Percentiles rank a stretch among this genome's conserved stretches.
phyloP scores from a whole-genome alignment of 2,888 invertebrate genomes.

The Cerastis rubricosa region DNA sequence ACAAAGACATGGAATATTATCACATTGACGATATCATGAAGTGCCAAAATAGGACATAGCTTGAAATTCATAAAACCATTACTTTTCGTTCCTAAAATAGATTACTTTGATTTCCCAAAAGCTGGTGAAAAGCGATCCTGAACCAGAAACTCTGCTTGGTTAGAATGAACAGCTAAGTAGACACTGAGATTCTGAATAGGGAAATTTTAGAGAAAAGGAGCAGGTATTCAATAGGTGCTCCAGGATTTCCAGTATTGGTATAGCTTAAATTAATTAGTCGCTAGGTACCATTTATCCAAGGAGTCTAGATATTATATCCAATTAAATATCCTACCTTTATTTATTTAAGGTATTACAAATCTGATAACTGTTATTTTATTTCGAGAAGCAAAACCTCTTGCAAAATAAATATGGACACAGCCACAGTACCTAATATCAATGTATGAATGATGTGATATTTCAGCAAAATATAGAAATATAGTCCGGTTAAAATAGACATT shows the following conservation, averaged over 20 bases:
- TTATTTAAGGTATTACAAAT: slow-evolving; percentile 14
- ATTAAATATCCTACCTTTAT: not conserved
- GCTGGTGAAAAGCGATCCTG: not conserved
- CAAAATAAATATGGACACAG: slow-evolving; percentile 18
- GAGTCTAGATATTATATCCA: not conserved
- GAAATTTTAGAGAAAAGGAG: not conserved
- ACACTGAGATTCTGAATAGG: not conserved
- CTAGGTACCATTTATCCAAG: not conserved
- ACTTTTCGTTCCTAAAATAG: not conserved
- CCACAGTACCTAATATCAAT: slow-evolving; percentile 5
- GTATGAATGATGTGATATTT: slow-evolving; percentile 30
- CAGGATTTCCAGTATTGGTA: not conserved
- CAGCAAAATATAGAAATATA: too few species aligned
- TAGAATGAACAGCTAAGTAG: not conserved
- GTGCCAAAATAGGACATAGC: too few species aligned
- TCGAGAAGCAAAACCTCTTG: not conserved
- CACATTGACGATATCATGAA: too few species aligned
- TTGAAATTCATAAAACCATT: not conserved
- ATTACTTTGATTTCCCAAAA: not conserved
- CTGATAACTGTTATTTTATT: slow-evolving; percentile 18
- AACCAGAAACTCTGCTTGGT: not conserved
- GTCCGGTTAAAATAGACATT: too few species aligned
- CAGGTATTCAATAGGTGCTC: not conserved
- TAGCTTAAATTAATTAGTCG: not conserved
- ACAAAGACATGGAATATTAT: not conserved